These are phyloP conservation scores for Leptobrachium ailaonicum DNA, from an alignment of 2,113 vertebrate species.

Conservation along the genomic window DNA sequence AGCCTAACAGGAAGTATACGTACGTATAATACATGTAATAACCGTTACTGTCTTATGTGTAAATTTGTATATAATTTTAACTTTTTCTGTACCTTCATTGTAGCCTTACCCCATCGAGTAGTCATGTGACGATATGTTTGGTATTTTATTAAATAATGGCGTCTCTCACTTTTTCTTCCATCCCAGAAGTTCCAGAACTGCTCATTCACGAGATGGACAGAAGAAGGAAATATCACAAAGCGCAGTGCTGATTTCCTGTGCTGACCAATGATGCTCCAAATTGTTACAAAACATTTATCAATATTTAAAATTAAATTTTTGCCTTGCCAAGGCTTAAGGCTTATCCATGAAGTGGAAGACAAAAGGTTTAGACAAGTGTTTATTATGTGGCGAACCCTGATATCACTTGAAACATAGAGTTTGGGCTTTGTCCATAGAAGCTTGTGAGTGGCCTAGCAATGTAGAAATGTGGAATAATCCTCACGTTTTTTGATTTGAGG, in stretches of 20 bases:
- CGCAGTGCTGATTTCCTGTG: conserved; percentile 95
- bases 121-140: too few species aligned
- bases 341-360: conserved; percentile 70
- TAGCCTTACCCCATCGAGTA: too few species aligned
- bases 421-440: conserved; percentile 57
- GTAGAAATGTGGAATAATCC: conserved; percentile 62
- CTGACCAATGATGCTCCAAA: conserved; percentile 90
- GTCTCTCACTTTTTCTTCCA: too few species aligned
- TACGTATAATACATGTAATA: too few species aligned
- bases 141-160: too few species aligned
- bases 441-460: conserved; percentile 61
- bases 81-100: too few species aligned
- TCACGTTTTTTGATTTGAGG: conserved; percentile 75
- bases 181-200: conserved; percentile 82
- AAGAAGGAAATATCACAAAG: conserved; percentile 93
- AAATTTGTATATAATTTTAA: too few species aligned
- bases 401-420: conserved; percentile 72
- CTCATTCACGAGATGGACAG: conserved; percentile 84
- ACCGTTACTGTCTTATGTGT: too few species aligned
- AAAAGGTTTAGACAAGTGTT: conserved; percentile 72
- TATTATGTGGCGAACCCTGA: conserved; percentile 70
- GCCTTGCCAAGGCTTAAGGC: conserved; percentile 74
- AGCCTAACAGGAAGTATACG: too few species aligned
- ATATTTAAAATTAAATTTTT: conserved; percentile 78
- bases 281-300: conserved; percentile 78